Conservation (phyloP, 2,797 vertebrate genomes). For the Pelobates cultripes region DNA sequence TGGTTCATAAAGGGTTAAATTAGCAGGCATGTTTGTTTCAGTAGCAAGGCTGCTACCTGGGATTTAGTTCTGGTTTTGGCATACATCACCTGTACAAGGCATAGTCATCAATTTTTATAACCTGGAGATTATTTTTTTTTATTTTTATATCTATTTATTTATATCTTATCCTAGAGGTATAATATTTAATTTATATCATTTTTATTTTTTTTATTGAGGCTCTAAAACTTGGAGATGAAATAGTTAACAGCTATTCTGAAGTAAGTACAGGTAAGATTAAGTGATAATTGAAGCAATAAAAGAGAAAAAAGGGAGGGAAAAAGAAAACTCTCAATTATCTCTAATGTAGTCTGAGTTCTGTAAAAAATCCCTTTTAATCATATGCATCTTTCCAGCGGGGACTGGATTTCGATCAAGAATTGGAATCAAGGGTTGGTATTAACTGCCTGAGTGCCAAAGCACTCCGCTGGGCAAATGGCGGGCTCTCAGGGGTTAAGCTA, state of each 20-base stretch:
- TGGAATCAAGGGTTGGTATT: conserved; percentile 5
- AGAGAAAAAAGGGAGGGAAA: not conserved
- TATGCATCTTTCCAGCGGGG: conserved; percentile 63
- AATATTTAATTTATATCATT: too few species aligned
- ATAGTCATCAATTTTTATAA: too few species aligned
- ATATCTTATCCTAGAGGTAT: too few species aligned
- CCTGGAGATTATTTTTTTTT: too few species aligned
- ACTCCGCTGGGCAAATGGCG: too few species aligned
- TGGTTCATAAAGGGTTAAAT: not conserved
- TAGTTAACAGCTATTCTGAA: not conserved
- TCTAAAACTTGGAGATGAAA: not conserved
- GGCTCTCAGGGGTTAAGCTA: too few species aligned
- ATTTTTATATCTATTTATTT: too few species aligned
- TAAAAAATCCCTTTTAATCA: conserved; percentile 60
- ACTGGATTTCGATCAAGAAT: conserved; percentile 51
- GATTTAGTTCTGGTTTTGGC: too few species aligned
- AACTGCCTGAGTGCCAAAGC: not conserved
- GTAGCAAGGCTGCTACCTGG: too few species aligned
- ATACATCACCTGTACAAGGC: too few species aligned
- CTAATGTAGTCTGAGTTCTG: not conserved
- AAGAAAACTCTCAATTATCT: not conserved
- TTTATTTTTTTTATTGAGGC: too few species aligned
- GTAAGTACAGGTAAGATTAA: not conserved
- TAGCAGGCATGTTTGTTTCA: not conserved
- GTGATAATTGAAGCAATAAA: not conserved